Base-by-base conservation (phyloP, 2,113 vertebrate species). In the Cyprinodon brontotheroides region DNA sequence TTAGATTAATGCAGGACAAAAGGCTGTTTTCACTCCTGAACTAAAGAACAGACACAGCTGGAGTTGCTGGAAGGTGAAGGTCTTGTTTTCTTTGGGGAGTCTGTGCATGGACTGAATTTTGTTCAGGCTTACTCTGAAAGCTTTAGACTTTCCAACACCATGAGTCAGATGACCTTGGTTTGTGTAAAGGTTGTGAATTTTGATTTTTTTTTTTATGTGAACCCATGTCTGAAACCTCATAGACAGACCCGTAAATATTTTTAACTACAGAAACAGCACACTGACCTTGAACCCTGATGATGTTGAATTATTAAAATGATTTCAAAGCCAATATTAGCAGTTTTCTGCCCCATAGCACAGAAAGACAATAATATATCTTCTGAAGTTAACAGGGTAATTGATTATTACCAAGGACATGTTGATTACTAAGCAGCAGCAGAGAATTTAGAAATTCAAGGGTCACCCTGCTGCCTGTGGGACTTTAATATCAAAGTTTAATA, bases 201-300 rank as follows among this genome's bases (percentile, higher is more conserved):
- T 13, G 11, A n/a, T 43, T n/a, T 61, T 9, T 43, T 57, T 70
- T 38, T 57, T 17, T 4, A 2, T 71, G 22, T 61, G 68, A 59
- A 69, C 74, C 76, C 45, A 70, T 22, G 10, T 3, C 7, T 50
- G 3, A 74, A 74, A 13, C n/a, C 45, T 11, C 29, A 39, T 1
- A 59, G 17, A 41, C 72, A 41, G 41, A 39, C 2, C 59, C 29
- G 41, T 70, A 47, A 37, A 61, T 70, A 39, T 80, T 62, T 66
- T 69, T 38, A 40, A 36, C 11, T 37, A 10, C 61, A 17, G 15
- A 20, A 57, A 50, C 41, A 38, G 37, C 38, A 73, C 3, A 4
- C 38, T 48, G 68, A 83, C 77, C 77, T 76, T 74, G 60, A 80
- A 67, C 75, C 15, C 15, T 22, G 61, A 12, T 57, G 57, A 20